Evolutionary conservation across 2,113 vertebrate genomes (phyloP).

Genomic region (Oncorhynchus keta): DNA sequence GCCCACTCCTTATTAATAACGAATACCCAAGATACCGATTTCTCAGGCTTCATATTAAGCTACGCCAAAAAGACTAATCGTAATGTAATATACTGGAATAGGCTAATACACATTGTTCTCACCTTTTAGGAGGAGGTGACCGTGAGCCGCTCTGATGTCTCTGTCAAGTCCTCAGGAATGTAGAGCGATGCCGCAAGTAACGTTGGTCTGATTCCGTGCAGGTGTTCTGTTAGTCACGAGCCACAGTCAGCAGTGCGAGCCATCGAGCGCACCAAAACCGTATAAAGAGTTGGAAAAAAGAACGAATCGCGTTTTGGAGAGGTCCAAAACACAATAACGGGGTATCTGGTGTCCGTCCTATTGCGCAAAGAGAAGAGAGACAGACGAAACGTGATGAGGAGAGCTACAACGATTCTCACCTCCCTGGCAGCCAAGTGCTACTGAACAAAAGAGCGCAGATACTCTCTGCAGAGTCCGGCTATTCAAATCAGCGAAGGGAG

Average conservation of each 20-base stretch:
- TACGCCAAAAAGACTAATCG: too few species aligned
- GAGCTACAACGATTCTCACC: conserved; percentile 62
- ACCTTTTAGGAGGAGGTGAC: conserved; percentile 55
- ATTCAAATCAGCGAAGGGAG: conserved; percentile 56
- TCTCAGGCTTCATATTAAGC: too few species aligned
- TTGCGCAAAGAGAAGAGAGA: conserved; percentile 8
- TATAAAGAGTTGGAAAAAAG: conserved; percentile 14
- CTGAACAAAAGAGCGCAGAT: conserved; percentile 74
- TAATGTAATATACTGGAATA: too few species aligned
- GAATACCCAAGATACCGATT: too few species aligned
- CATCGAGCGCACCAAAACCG: conserved; percentile 52
- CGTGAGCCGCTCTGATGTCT: conserved; percentile 18
- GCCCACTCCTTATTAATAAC: not conserved
- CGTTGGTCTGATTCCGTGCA: conserved; percentile 46
- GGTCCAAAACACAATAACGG: not conserved
- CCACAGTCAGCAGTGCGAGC: conserved; percentile 29
- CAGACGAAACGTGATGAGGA: conserved; percentile 47
- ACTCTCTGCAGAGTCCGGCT: conserved; percentile 45
- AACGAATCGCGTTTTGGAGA: not conserved
- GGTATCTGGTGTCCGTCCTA: not conserved
- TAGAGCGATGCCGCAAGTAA: conserved; percentile 50
- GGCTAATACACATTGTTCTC: conserved; percentile 16
- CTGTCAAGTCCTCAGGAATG: conserved; percentile 63
- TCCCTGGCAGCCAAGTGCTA: conserved; percentile 73
- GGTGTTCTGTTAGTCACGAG: conserved; percentile 40